Conservation (phyloP, 2,797 vertebrate species). For the Hippocampus kuda region DNA sequence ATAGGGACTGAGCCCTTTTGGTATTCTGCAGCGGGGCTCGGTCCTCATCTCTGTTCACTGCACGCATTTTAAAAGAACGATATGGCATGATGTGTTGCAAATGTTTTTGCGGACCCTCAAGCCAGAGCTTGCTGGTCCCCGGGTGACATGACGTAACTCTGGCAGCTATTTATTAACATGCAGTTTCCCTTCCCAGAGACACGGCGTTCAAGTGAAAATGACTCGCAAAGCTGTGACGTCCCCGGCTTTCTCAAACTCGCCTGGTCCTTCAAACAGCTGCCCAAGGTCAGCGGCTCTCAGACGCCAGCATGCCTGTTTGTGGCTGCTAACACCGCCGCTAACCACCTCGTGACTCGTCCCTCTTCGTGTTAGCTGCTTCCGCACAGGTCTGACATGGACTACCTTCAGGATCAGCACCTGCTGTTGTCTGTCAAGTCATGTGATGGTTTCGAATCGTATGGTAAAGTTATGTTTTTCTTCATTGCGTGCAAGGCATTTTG, state of each 20-base stretch:
- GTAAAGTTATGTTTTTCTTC: conserved; percentile 32
- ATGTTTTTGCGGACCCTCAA: not conserved
- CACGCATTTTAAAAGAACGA: too few species aligned
- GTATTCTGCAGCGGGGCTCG: not conserved
- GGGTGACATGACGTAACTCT: not conserved
- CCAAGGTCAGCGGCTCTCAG: conserved; percentile 59
- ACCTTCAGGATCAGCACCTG: conserved; percentile 72
- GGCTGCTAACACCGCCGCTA: not conserved
- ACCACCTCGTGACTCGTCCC: conserved; percentile 1
- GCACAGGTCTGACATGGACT: conserved; percentile 65
- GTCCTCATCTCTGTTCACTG: too few species aligned
- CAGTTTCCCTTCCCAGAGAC: conserved; percentile 54
- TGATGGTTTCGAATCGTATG: conserved; percentile 78
- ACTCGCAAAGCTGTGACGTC: conserved; percentile 70
- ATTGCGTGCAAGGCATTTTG: not conserved
- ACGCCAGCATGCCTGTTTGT: not conserved
- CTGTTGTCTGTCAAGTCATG: conserved; percentile 74
- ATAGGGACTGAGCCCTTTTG: not conserved
- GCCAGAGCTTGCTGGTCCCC: not conserved
- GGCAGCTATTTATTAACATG: not conserved
- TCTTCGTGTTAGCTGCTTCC: conserved; percentile 65
- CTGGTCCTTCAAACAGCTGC: conserved; percentile 75
- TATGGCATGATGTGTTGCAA: not conserved
- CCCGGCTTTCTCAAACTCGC: conserved; percentile 73
- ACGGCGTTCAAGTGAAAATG: conserved; percentile 71